phyloP scores from a whole-genome alignment of 2,797 vertebrate genomes.

The Taeniopygia guttata region DNA sequence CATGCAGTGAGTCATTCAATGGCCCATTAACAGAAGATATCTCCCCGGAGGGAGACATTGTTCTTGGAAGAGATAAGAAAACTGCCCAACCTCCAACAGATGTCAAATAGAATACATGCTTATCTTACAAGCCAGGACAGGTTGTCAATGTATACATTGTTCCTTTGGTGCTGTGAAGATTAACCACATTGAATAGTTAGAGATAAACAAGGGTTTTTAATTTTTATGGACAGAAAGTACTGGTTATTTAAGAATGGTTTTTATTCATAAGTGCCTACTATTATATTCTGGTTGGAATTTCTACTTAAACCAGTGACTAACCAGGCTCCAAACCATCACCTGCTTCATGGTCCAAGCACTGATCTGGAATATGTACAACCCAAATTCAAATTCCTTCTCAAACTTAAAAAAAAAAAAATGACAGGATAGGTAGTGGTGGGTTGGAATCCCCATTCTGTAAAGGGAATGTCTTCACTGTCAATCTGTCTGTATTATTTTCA shows the following conservation, averaged over 20 bases:
- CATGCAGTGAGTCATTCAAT: too few species aligned
- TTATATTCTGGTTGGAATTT: not conserved
- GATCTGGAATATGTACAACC: not conserved
- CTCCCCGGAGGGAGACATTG: too few species aligned
- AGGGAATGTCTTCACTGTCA: not conserved
- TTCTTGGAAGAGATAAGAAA: too few species aligned
- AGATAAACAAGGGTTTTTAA: not conserved
- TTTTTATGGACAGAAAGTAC: not conserved
- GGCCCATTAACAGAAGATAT: too few species aligned
- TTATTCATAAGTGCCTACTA: not conserved
- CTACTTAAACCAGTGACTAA: not conserved
- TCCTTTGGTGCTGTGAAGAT: not conserved
- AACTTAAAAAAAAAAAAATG: not conserved
- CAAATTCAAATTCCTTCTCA: not conserved
- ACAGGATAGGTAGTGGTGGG: rapidly evolving
- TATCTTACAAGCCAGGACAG: too few species aligned
- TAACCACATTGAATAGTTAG: not conserved
- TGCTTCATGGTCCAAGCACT: not conserved
- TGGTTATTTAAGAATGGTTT: not conserved
- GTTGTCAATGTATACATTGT: not conserved
- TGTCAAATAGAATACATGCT: too few species aligned
- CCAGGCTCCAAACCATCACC: not conserved
- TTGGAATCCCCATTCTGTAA: not conserved
- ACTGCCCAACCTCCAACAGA: too few species aligned
- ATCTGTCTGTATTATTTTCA: not conserved